A percentile compares a stretch with the other conserved stretches of the same genome.
Conservation (phyloP, 2,113 vertebrate species). For the Hippocampus barbouri region DNA sequence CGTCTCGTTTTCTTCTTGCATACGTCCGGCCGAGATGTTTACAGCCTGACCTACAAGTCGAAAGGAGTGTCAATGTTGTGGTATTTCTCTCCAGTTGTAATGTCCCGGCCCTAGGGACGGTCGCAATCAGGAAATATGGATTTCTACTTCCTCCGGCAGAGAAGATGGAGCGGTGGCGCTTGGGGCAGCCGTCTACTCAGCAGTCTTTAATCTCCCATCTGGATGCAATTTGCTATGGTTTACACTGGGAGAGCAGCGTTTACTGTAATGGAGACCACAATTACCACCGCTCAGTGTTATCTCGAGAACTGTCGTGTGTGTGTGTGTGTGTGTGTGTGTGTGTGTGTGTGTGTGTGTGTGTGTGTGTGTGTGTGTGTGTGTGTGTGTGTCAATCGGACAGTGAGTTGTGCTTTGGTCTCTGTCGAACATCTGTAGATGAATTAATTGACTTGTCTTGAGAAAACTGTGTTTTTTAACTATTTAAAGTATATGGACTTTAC, state of each 20-base stretch:
- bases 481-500: conserved; percentile 33
- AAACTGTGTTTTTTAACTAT: conserved; percentile 60
- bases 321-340: conserved; percentile 30
- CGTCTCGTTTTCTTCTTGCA: background rate
- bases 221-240: conserved; percentile 77
- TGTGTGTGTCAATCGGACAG: conserved; percentile 29
- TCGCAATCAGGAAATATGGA: conserved; percentile 79
- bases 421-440: conserved; percentile 54
- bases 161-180: conserved; percentile 61
- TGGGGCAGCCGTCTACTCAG: conserved; percentile 66
- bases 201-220: conserved; percentile 79
- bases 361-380: conserved; percentile 36
- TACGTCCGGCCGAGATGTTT: conserved; percentile 11
- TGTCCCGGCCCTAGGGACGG: conserved; percentile 68
- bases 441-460: conserved; percentile 54
- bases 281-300: conserved; percentile 71
- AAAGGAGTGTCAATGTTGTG: conserved; percentile 51
- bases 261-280: conserved; percentile 80
- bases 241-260: conserved; percentile 73
- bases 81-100: conserved; percentile 64
- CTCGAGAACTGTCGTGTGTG: conserved; percentile 62
- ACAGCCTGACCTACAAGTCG: conserved; percentile 42
- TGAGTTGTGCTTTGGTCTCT: conserved; percentile 32
- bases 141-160: conserved; percentile 70
- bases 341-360: conserved; percentile 40